These are phyloP conservation scores for Danio choprae DNA, from an alignment of 2,797 vertebrate species.

Conservation along the genomic window DNA sequence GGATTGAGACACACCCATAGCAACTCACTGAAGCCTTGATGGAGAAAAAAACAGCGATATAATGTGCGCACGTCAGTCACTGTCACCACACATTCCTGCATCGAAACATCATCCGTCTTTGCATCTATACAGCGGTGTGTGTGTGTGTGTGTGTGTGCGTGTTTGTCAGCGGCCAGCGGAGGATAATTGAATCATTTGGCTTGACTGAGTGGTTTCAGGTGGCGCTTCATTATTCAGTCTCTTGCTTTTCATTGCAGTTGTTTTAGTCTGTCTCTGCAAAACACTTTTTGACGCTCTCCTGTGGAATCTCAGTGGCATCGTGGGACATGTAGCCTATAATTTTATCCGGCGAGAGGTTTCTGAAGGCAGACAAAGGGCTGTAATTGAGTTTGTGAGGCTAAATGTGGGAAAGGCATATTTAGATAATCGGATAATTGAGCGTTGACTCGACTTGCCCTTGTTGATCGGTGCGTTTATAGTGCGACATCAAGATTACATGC, in stretches of 20 bases:
- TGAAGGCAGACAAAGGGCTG: constrained; percentile 16
- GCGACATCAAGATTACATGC: constrained; percentile 1
- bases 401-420: constrained; percentile 16
- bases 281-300: not conserved
- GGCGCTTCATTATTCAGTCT: constrained; percentile 48
- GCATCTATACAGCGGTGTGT: constrained; percentile 1
- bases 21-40: constrained; percentile 26
- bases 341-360: constrained; percentile 34
- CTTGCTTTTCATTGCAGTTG: constrained; percentile 19
- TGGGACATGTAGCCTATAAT: constrained; percentile 46
- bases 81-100: constrained; percentile 41
- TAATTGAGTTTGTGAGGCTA: constrained; percentile 40
- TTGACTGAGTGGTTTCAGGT: constrained; percentile 39
- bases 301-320: constrained; percentile 16
- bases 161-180: constrained; percentile 41
- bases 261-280: not conserved
- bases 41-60: constrained; percentile 20
- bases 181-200: constrained; percentile 48
- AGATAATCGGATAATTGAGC: constrained; percentile 43
- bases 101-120: constrained; percentile 19
- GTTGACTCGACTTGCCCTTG: constrained; percentile 24
- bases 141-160: constrained; percentile 19
- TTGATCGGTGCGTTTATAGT: constrained; percentile 11
- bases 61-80: constrained; percentile 48
- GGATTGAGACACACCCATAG: constrained; percentile 21